phyloP scores from a whole-genome alignment of 2,888 invertebrate species.

The Hemicrepidius hirtus region DNA sequence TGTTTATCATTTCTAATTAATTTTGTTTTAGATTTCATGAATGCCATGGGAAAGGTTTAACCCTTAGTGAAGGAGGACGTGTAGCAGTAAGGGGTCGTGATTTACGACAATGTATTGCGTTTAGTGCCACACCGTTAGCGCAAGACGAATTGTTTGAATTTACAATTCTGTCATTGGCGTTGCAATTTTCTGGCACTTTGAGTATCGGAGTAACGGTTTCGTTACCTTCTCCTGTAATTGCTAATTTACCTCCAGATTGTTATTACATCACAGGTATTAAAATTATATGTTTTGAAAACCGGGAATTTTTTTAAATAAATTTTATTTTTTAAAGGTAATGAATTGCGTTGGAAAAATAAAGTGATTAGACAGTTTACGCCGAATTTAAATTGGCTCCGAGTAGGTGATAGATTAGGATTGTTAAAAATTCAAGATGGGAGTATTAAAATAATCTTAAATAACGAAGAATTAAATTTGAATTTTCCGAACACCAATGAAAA shows the following conservation, averaged over 20 bases:
- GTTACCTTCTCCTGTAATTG: constrained; percentile 75
- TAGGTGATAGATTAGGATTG: constrained; percentile 86
- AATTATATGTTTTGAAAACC: neutral
- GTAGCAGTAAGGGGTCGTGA: constrained; percentile 78
- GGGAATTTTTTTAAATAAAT: neutral
- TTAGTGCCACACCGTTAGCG: constrained; percentile 83
- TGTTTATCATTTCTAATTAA: too few species aligned
- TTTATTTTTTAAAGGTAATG: constrained; percentile 74
- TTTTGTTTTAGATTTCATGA: constrained; percentile 80
- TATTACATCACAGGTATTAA: constrained; percentile 79
- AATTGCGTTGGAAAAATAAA: constrained; percentile 80
- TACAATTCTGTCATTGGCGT: constrained; percentile 77
- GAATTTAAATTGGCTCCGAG: constrained; percentile 87
- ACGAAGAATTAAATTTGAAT: constrained; percentile 79
- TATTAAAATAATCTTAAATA: constrained; percentile 86
- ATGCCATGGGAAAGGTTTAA: constrained; percentile 82
- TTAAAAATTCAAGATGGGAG: constrained; percentile 82
- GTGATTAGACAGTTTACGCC: constrained; percentile 81
- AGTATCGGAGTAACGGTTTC: constrained; percentile 86
- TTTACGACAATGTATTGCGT: constrained; percentile 75
- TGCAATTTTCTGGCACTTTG: constrained; percentile 83
- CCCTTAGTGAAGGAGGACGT: constrained; percentile 80
- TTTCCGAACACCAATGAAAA: constrained; percentile 70
- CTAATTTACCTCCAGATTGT: constrained; percentile 81
- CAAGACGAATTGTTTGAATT: constrained; percentile 89